phyloP scores from a whole-genome alignment of 2,888 invertebrate genomes.

The Apodemia mormo region DNA sequence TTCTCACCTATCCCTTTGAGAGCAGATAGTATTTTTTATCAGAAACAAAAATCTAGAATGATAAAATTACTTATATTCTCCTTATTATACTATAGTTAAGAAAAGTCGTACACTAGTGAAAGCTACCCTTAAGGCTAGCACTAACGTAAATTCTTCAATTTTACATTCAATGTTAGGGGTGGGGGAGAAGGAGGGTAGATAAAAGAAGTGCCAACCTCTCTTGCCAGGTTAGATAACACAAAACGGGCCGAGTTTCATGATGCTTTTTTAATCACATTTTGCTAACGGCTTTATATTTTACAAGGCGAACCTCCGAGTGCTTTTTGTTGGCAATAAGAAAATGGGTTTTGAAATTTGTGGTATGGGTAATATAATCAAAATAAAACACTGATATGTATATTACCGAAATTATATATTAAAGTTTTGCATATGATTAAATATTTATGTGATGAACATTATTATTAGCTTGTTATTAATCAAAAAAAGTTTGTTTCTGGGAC shows the following conservation, averaged over 20 bases:
- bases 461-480: too few relatives aligned
- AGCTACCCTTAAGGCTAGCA: background rate
- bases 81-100: background rate
- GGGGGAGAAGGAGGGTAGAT: slow-evolving; percentile 22
- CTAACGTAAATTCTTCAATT: slow-evolving; percentile 23
- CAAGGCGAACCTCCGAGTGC: slow-evolving; percentile 7
- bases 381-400: background rate
- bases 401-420: too few relatives aligned
- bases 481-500: too few relatives aligned
- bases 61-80: too few relatives aligned
- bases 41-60: too few relatives aligned
- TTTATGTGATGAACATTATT: too few relatives aligned
- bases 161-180: slow-evolving; percentile 21
- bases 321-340: slow-evolving; percentile 6
- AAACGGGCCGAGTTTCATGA: slow-evolving; percentile 20
- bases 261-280: slow-evolving; percentile 23
- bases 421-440: too few relatives aligned
- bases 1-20: too few relatives aligned
- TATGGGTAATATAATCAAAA: background rate
- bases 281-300: slow-evolving; percentile 19
- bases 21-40: too few relatives aligned
- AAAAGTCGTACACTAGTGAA: background rate
- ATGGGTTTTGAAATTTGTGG: slow-evolving; percentile 5
- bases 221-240: slow-evolving; percentile 26
- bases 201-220: slow-evolving; percentile 28